phyloP scores from a whole-genome alignment of 2,888 invertebrate species.

The Eubasilissa splendida region DNA sequence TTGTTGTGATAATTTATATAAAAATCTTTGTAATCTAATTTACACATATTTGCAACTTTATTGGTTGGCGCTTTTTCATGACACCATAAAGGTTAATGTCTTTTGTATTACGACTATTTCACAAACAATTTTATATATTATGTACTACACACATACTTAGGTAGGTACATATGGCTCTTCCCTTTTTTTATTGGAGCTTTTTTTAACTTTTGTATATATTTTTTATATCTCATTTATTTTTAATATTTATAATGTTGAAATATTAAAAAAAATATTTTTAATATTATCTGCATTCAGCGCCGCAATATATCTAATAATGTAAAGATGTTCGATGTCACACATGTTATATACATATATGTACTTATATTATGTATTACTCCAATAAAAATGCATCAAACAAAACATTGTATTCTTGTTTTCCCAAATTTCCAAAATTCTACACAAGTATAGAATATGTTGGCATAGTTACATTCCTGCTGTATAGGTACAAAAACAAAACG shows the following conservation, averaged over 20 bases:
- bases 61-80: too few species aligned
- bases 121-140: too few species aligned
- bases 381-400: slow-evolving; percentile 6
- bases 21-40: too few species aligned
- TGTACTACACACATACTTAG: too few species aligned
- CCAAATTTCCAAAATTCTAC: too few species aligned
- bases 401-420: neutral
- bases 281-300: neutral
- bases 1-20: too few species aligned
- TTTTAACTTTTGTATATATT: slow-evolving; percentile 51
- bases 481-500: too few species aligned
- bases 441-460: too few species aligned
- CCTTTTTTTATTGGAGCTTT: slow-evolving; percentile 51
- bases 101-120: too few species aligned
- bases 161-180: slow-evolving; percentile 39
- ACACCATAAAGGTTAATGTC: neutral
- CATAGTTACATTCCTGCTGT: too few species aligned
- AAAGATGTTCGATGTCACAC: neutral
- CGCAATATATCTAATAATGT: slow-evolving; percentile 4
- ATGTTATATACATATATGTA: neutral
- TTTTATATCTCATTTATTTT: slow-evolving; percentile 32
- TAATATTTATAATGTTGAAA: neutral
- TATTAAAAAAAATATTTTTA: neutral
- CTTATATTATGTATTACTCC: slow-evolving; percentile 8
- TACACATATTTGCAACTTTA: too few species aligned